Percentiles rank a stretch among this genome's conserved stretches.
These are phyloP conservation scores for Neoarius graeffei DNA, from an alignment of 2,113 vertebrate species.

Conservation along the genomic window DNA sequence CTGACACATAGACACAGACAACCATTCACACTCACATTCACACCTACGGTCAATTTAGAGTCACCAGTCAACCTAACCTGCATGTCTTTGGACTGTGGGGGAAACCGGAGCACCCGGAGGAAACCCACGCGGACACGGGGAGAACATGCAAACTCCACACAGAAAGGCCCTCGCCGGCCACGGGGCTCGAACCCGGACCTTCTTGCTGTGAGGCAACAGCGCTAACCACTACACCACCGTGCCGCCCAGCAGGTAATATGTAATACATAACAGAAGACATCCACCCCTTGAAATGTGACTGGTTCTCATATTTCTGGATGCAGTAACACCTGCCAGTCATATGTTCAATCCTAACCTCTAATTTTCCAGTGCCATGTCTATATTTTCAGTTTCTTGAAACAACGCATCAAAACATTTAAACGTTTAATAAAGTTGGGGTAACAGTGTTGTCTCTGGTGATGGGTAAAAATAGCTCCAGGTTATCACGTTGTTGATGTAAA, in stretches of 20 bases:
- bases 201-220: no score
- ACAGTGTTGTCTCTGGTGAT: background rate
- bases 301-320: background rate
- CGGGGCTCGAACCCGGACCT: no score
- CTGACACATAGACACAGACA: no score
- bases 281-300: background rate
- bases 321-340: background rate
- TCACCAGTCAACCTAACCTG: no score
- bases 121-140: no score
- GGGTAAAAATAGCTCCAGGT: background rate
- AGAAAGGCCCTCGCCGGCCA: no score
- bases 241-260: background rate
- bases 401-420: background rate
- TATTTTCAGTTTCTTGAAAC: background rate
- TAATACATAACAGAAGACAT: background rate
- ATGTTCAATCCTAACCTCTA: background rate
- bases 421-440: background rate
- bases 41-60: no score
- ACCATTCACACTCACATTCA: no score
- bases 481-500: constrained; percentile 7
- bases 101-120: no score
- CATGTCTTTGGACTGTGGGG: no score
- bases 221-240: no score
- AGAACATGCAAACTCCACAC: no score
- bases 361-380: background rate